Evolutionary conservation across 2,888 invertebrate species (phyloP), one percentile per base, ranked within the genome.

Genomic region (Euphydryas editha): DNA sequence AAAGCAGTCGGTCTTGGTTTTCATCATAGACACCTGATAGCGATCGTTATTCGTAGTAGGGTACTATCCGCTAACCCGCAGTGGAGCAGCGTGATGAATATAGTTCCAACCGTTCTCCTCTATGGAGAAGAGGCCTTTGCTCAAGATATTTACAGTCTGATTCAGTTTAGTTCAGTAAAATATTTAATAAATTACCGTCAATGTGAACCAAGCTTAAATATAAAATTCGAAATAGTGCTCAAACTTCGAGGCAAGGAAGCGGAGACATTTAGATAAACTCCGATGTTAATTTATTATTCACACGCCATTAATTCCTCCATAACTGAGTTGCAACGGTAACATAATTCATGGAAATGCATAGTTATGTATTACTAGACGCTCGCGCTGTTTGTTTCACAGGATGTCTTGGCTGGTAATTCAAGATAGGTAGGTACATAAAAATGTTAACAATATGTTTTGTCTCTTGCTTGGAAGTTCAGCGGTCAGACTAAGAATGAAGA

Each of bases 271-370:
- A 87, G 87, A 88, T 87, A 87, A 81, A 80, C 81, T 78, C 77
- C 79, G 75, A 87, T 83, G 85, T 84, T 87, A 88, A 89, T 90
- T 87, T 85, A 85, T 89, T 86, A 89, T 86, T 84, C 81, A 81
- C 87, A 81, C 80, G 72, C 87, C 89, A 89, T 89, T 90, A 83
- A 86, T 79, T 81, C 75, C 77, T 80, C 80, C 81, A 76, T 77
- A 75, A 73, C 77, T 74, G 70, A 74, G 75, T 71, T 76, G 78
- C 76, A 74, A 74, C 75, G 75, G 68, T 65, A 75, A 70, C 75
- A 77, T 86, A 79, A 80, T 73, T 87, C 85, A 84, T 78, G 73
- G 71, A 71, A 77, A 73, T 81, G 83, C 82, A 83, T 83, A 76
- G 77, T 78, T 81, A 82, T 83, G 76, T 76, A 74, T 75, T 75